These are phyloP conservation scores for Drosophila hawaiiensis DNA, from an alignment of 2,888 invertebrate genomes.

Conservation along the genomic window DNA sequence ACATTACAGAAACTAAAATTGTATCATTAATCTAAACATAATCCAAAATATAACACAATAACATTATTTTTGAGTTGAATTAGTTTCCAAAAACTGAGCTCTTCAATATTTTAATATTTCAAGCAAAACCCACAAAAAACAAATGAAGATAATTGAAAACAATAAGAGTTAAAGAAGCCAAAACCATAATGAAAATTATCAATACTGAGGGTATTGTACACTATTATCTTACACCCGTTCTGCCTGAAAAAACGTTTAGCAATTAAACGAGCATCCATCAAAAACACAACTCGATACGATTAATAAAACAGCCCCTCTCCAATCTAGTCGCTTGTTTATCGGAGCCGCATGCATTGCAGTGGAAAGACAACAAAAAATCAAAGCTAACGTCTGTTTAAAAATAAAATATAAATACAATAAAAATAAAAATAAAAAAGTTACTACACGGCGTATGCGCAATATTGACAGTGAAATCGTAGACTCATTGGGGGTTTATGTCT, in stretches of 20 bases:
- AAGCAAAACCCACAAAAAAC: background rate
- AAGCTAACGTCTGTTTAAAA: slow-evolving; percentile 40
- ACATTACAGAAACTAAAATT: background rate
- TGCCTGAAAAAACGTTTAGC: background rate
- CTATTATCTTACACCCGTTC: background rate
- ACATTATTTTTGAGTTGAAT: background rate
- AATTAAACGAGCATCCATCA: background rate
- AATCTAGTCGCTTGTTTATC: slow-evolving; percentile 19
- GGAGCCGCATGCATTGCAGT: slow-evolving; percentile 20
- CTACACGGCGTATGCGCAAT: slow-evolving; percentile 69
- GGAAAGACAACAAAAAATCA: slow-evolving; percentile 17
- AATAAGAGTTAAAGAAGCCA: background rate
- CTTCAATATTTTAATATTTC: background rate
- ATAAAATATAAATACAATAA: slow-evolving; percentile 60
- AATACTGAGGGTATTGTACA: background rate
- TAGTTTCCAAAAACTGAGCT: background rate
- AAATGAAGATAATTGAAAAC: background rate
- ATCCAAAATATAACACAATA: background rate
- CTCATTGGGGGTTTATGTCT: slow-evolving; percentile 41
- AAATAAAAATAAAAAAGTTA: slow-evolving; percentile 19
- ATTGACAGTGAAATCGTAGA: slow-evolving; percentile 80
- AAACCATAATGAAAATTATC: background rate
- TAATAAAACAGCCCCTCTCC: slow-evolving; percentile 1
- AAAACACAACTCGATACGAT: background rate
- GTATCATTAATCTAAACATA: background rate